A percentile compares a stretch with the other conserved stretches of the same genome.
Conservation (phyloP, 35 echinoderm and acorn worm genomes). For the Apostichopus japonicus region DNA sequence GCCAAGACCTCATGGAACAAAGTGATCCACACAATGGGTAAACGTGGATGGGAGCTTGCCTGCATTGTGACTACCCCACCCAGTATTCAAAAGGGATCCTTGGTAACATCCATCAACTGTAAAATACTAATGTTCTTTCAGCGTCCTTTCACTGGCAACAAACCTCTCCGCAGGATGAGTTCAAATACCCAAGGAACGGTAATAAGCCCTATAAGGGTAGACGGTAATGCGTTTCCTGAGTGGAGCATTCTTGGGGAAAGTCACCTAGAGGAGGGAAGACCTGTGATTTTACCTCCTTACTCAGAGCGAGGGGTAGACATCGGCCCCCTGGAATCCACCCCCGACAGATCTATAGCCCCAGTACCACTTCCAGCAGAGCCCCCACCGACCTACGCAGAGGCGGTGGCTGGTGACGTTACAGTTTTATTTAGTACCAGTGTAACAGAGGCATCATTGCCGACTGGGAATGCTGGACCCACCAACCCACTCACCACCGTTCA, state of each 20-base stretch:
- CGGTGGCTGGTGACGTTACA: slow-evolving; percentile 32
- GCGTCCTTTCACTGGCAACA: slow-evolving; percentile 35
- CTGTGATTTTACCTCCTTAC: slow-evolving; percentile 44
- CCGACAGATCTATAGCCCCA: background rate
- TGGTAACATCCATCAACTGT: slow-evolving; percentile 38
- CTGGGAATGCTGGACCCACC: background rate
- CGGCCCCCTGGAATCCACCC: slow-evolving; percentile 51
- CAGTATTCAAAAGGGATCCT: slow-evolving; percentile 22
- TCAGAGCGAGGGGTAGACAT: slow-evolving; percentile 42
- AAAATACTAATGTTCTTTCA: slow-evolving; percentile 59
- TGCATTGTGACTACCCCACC: slow-evolving; percentile 48
- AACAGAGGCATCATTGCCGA: background rate
- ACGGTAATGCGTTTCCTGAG: slow-evolving; percentile 5
- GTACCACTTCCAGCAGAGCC: slow-evolving; percentile 21
- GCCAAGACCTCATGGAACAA: slow-evolving; percentile 54
- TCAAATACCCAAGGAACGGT: background rate
- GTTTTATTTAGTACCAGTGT: slow-evolving; percentile 41
- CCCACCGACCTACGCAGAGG: slow-evolving; percentile 46
- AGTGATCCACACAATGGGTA: slow-evolving; percentile 32
- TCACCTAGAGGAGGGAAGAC: slow-evolving; percentile 41
- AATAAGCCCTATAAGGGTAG: slow-evolving; percentile 33
- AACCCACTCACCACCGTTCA: background rate
- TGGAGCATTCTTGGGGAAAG: slow-evolving; percentile 52
- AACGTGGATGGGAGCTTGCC: slow-evolving; percentile 46
- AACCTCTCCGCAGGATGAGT: slow-evolving; percentile 18